These are phyloP conservation scores for Scatophagus argus DNA, from an alignment of 2,113 vertebrate genomes.

Conservation along the genomic window DNA sequence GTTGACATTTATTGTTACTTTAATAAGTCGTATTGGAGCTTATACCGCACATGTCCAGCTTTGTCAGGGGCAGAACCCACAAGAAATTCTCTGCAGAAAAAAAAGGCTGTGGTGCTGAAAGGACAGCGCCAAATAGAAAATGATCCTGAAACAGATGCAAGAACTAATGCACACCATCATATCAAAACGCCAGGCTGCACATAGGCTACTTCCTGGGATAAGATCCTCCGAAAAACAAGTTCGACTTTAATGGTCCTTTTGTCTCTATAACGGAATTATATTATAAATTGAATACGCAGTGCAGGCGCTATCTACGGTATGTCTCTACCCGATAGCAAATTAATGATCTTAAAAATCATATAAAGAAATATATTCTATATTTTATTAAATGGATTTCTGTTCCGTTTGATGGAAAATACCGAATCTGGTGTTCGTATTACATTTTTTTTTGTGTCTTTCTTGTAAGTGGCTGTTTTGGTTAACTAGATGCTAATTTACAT, in stretches of 20 bases:
- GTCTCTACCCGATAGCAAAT: neutral
- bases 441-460: too few species aligned
- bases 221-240: too few species aligned
- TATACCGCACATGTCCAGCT: neutral
- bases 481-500: neutral
- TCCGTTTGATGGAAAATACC: neutral
- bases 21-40: neutral
- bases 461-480: neutral
- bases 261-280: neutral
- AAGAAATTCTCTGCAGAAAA: neutral
- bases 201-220: too few species aligned
- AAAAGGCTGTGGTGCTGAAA: constrained; percentile 25
- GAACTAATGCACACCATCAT: neutral
- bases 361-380: neutral
- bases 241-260: neutral
- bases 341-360: too few species aligned
- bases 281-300: neutral
- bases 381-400: neutral
- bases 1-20: neutral
- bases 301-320: neutral
- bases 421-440: too few species aligned
- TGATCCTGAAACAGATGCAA: constrained; percentile 1
- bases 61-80: neutral
- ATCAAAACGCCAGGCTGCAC: neutral
- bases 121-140: constrained; percentile 16